Evolutionary conservation across 1,140 invertebrate genomes (phyloP).

Genomic region (Bombus breviceps): DNA sequence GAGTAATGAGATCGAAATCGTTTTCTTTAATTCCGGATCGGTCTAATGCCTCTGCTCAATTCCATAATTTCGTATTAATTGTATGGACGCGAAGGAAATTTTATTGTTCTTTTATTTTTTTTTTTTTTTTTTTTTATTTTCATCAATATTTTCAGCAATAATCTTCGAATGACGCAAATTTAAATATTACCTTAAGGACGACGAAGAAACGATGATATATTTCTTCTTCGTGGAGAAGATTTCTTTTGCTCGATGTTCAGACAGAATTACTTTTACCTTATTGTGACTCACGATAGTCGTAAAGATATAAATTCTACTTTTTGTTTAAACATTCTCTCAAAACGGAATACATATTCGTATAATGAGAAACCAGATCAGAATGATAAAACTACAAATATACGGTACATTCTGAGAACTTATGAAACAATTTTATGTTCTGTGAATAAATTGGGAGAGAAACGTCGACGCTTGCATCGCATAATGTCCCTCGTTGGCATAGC

Average conservation of each 20-base stretch:
- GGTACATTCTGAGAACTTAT: background rate
- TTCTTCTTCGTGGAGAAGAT: background rate
- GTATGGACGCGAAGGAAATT: background rate
- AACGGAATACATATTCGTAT: background rate
- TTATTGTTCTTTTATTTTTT: no score
- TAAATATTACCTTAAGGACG: background rate
- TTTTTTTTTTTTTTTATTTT: background rate
- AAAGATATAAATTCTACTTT: background rate
- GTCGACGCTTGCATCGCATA: background rate
- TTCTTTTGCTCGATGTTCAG: background rate
- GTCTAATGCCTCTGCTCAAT: background rate
- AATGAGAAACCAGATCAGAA: background rate
- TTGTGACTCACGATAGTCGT: background rate
- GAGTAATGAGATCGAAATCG: background rate
- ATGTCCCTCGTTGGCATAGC: background rate
- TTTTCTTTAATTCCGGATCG: background rate
- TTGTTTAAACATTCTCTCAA: background rate
- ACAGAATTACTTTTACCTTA: background rate
- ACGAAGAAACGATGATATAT: background rate
- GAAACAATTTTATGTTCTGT: background rate
- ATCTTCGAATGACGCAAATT: background rate
- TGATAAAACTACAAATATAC: background rate
- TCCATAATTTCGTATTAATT: background rate
- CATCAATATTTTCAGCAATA: background rate
- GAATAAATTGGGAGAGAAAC: slow-evolving; percentile 1